Evolutionary conservation across 2,888 invertebrate genomes (phyloP).

Genomic region (Chalcis sispes): DNA sequence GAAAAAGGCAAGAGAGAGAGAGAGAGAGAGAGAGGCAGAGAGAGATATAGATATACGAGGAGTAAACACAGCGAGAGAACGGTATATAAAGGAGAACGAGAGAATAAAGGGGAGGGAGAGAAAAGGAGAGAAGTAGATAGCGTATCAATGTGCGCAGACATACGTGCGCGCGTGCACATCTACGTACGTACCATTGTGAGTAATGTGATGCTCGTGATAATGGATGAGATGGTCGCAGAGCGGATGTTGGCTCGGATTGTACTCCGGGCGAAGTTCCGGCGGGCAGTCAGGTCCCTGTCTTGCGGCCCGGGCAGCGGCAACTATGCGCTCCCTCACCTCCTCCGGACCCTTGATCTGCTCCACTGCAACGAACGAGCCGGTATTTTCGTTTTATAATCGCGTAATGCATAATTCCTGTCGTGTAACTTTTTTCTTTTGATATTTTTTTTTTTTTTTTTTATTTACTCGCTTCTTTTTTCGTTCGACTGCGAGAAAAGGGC

Average conservation of each 20-base stretch:
- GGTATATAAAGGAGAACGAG: no score
- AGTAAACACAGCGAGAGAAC: no score
- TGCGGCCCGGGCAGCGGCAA: slow-evolving; percentile 81
- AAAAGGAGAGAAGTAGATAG: neutral
- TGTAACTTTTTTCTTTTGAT: no score
- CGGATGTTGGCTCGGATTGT: slow-evolving; percentile 74
- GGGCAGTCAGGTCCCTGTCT: slow-evolving; percentile 80
- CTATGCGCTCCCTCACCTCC: slow-evolving; percentile 82
- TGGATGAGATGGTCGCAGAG: slow-evolving; percentile 74
- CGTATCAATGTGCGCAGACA: neutral
- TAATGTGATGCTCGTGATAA: slow-evolving; percentile 74
- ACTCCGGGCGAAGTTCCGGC: slow-evolving; percentile 77
- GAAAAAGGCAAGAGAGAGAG: no score
- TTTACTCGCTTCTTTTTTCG: no score
- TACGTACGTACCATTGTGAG: slow-evolving; percentile 69
- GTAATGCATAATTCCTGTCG: no score
- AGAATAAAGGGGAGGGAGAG: neutral
- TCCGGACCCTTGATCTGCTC: slow-evolving; percentile 85
- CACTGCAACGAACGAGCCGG: slow-evolving; percentile 77
- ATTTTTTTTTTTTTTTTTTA: no score
- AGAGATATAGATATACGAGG: no score
- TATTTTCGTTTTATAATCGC: neutral
- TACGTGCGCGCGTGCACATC: neutral
- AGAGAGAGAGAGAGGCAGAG: no score
- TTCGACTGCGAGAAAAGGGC: no score